Conservation (phyloP, 2,888 invertebrate genomes). For the Muscina levida region DNA sequence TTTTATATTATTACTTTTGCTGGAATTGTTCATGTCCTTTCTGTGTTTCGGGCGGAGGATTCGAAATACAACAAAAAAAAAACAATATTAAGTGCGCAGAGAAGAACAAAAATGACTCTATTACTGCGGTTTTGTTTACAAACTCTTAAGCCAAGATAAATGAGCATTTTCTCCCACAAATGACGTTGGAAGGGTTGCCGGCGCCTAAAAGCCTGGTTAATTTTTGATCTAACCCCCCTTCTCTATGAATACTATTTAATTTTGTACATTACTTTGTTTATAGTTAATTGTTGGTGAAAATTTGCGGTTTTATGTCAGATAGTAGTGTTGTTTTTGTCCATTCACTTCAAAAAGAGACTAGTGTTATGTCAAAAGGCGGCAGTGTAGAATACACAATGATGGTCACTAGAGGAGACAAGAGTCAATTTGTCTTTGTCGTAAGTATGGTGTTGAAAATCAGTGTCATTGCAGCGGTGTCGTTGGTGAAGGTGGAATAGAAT, state of each 20-base stretch:
- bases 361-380: no score
- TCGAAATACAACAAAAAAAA: conserved; percentile 5
- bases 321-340: no score
- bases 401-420: no score
- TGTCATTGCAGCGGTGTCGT: no score
- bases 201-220: no score
- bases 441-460: no score
- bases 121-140: conserved; percentile 34
- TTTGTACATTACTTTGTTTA: conserved; percentile 24
- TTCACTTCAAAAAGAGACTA: no score
- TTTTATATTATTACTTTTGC: conserved; percentile 24
- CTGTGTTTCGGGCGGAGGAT: neutral
- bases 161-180: neutral
- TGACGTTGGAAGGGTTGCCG: no score
- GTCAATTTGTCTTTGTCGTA: no score
- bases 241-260: neutral
- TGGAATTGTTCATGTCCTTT: conserved; percentile 29
- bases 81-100: neutral
- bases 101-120: conserved; percentile 26
- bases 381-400: no score
- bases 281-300: conserved; percentile 23
- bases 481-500: no score
- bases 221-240: neutral
- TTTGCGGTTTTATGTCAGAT: neutral
- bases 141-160: conserved; percentile 38